Evolutionary conservation across 2,797 vertebrate species (phyloP), one percentile per base, ranked within the genome.

Genomic region (Peromyscus aztecus): DNA sequence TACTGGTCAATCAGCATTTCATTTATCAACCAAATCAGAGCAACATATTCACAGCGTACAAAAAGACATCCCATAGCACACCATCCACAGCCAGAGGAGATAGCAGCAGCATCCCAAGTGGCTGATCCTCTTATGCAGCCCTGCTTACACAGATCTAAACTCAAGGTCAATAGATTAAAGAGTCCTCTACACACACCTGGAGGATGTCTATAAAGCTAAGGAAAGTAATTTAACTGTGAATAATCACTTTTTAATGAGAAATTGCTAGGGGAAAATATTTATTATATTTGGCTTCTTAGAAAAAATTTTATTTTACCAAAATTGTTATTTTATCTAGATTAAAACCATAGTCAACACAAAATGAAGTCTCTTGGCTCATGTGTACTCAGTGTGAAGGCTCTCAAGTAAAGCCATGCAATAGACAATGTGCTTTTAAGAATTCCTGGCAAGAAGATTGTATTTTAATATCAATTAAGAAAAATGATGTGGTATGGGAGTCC

Each of bases 161-260:
- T 87, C 91, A 52, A 83, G 52, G 57, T 61, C 65, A 94, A 59
- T 29, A 83, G 57, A n/a, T 52, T 94, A 71, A 91, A 80, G n/a
- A 86, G 11, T 1, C 11, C 17, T 76, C 69, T 43, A 86, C 75
- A 89, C 27, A 83, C 17, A 81, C 55, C 14, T 67, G 80, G 55
- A 92, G n/a, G 31, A 88, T 10, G 19, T 27, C 82, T 90, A 63
- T 40, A 83, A 43, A 63, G 8, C 4, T 24, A 63, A 63, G 55
- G 46, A 65, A 37, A 43, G 57, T 43, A 61, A 16, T 61, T 6
- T 29, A 83, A 63, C 14, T 83, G 75, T 77, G 81, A 63, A 10
- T 43, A 63, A 61, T 61, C 24, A 61, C 16, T 17, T 55, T 96
- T 96, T 96, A 73, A 94, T 76, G 49, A 90, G 23, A 10, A 90